Percentiles rank a stretch among this genome's conserved stretches.
phyloP scores from a whole-genome alignment of 2,113 vertebrate species.

The Micronycteris hirsuta region DNA sequence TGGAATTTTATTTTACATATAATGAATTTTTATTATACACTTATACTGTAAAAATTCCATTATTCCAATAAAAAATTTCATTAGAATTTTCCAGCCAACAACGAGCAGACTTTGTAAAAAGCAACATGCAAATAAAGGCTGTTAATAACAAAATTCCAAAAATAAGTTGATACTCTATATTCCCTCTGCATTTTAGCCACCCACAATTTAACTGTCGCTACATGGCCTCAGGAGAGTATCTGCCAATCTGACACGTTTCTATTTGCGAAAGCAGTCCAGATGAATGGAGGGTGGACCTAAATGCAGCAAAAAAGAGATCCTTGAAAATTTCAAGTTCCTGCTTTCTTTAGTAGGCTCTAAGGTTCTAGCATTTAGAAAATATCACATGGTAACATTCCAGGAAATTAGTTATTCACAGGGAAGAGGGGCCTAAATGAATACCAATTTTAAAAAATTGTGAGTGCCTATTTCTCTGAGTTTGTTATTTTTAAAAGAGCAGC shows the following conservation, averaged over 20 bases:
- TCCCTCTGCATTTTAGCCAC: neutral
- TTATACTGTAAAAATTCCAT: neutral
- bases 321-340: neutral
- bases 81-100: neutral
- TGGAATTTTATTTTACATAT: neutral
- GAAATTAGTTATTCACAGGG: neutral
- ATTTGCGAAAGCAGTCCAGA: constrained; percentile 25
- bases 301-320: neutral
- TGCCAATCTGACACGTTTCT: neutral
- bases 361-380: constrained; percentile 45
- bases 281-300: constrained; percentile 10
- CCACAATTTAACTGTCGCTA: neutral
- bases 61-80: neutral
- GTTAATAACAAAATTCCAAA: neutral
- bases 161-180: neutral
- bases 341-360: neutral
- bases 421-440: neutral
- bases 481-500: neutral
- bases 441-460: neutral
- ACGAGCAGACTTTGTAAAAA: neutral
- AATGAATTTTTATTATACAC: neutral
- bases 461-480: neutral
- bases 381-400: neutral
- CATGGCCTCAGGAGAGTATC: neutral
- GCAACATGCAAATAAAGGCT: neutral